Evolutionary conservation across 2,888 invertebrate species (phyloP), one percentile per base, ranked within the genome.

Genomic region (Drosophila anomelani): DNA sequence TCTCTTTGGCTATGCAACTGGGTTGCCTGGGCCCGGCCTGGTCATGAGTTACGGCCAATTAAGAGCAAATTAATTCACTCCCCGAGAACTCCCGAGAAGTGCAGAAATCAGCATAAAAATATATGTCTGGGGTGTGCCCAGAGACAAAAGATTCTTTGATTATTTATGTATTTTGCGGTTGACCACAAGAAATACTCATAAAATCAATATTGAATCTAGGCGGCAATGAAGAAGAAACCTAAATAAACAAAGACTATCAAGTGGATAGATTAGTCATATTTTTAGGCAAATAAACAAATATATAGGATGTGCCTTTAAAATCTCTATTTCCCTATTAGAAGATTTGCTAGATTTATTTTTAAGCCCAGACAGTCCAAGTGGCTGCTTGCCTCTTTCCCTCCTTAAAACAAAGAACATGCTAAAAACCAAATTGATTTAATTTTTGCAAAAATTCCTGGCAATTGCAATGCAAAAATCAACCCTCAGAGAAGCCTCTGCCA

Each of bases 401-500:
- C 2, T 39, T 29, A 56, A 56, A 23, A 26, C 44, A 39, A 56
- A 23, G 38, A 41, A 62, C 76, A 76, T 76, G 76, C 44, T 71
- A 54, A 76, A 76, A 53, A n/a, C 41, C 23, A 71, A 71, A 76
- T 76, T 76, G 72, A 71, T 76, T 76, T 66, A 76, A 76, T 76
- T 76, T 71, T 6, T 46, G 36, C 29, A 69, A 56, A 56, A 66
- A 57, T 55, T 44, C 59, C 56, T 36, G 55, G 47, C 62, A 54
- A 57, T 63, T 63, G 62, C 63, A 72, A 15, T 59, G 66, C 53
- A 9, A 13, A 68, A 75, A 58, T n/a, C 75, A 55, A 76, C 75
- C 69, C 69, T 56, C 15, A 26, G 10, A 6, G 17, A 26, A 26
- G 43, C 32, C 47, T 47, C 29, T 29, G 38, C 17, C 29, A 20